Percentiles rank a stretch among this genome's conserved stretches.
These are phyloP conservation scores for Drosophila histrio DNA, from an alignment of 2,888 invertebrate species.

Conservation along the genomic window DNA sequence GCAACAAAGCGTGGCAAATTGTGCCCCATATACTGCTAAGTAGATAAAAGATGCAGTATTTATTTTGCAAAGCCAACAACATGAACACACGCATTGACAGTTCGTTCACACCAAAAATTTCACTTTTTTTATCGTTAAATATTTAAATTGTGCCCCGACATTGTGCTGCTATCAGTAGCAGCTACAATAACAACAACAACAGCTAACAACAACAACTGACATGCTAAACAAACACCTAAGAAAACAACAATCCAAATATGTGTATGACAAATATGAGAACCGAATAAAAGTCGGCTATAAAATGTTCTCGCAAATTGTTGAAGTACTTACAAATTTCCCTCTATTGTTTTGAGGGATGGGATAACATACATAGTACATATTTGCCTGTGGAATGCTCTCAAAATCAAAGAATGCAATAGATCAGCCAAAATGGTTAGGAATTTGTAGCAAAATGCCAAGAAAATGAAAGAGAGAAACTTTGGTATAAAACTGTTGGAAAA, in stretches of 20 bases:
- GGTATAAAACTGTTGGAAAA: neutral
- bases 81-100: constrained; percentile 52
- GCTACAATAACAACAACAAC: constrained; percentile 35
- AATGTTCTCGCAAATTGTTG: constrained; percentile 22
- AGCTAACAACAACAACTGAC: constrained; percentile 15
- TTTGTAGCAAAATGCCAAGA: neutral
- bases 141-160: constrained; percentile 63
- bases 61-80: constrained; percentile 44
- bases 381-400: neutral
- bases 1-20: constrained; percentile 37
- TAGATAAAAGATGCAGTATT: constrained; percentile 50
- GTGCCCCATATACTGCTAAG: neutral
- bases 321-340: neutral
- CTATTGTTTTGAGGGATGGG: neutral
- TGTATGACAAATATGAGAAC: neutral
- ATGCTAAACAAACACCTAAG: constrained; percentile 58
- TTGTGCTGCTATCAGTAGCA: constrained; percentile 62
- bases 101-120: constrained; percentile 71
- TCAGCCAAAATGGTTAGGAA: neutral
- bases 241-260: constrained; percentile 55
- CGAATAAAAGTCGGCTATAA: constrained; percentile 26
- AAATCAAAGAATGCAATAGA: neutral
- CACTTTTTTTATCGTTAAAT: constrained; percentile 58
- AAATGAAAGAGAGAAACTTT: neutral
- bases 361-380: no score